Evolutionary conservation across 2,113 vertebrate genomes (phyloP).

Genomic region (Petromus typicus): DNA sequence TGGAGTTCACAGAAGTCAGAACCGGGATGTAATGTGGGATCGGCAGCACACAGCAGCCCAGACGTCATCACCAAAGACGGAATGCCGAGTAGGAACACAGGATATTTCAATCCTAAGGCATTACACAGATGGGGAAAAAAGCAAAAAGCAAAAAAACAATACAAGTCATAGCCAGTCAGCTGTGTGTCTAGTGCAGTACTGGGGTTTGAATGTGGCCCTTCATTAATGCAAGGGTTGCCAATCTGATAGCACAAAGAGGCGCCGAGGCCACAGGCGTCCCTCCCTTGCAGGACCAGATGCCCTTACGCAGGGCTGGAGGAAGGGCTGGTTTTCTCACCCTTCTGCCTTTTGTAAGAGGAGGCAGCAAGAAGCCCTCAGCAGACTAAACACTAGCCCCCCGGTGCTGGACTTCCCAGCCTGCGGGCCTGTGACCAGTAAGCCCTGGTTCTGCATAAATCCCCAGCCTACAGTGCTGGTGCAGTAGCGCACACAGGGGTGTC

Average conservation of each 20-base stretch:
- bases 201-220: too few relatives aligned
- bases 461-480: not conserved
- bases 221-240: not conserved
- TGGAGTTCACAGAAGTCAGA: not conserved
- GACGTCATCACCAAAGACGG: not conserved
- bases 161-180: not conserved
- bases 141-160: not conserved
- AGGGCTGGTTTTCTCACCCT: not conserved
- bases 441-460: not conserved
- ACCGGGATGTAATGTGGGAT: not conserved
- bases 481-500: not conserved
- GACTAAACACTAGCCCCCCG: not conserved
- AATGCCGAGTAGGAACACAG: not conserved
- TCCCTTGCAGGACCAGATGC: not conserved
- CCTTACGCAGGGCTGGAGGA: not conserved
- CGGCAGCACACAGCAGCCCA: not conserved
- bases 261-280: not conserved
- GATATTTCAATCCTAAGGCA: not conserved
- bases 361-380: not conserved
- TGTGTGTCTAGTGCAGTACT: too few relatives aligned
- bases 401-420: not conserved
- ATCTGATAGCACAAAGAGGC: not conserved
- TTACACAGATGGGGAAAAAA: too few relatives aligned
- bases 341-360: not conserved
- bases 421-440: not conserved